Conservation (phyloP, 2,113 vertebrate genomes). For the Clarias macrocephalus region DNA sequence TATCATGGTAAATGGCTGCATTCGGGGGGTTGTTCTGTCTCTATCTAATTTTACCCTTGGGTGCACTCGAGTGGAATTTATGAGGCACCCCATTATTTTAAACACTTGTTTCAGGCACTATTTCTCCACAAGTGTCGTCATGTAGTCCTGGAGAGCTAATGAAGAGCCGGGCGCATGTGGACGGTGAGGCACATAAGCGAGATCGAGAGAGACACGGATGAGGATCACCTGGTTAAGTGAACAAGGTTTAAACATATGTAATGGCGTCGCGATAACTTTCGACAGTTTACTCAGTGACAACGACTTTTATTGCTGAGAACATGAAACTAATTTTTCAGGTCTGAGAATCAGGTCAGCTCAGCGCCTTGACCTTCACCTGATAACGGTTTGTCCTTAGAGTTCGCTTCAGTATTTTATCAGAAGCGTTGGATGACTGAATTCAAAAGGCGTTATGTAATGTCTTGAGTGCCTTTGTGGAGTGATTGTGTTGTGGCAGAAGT, state of each 20-base stretch:
- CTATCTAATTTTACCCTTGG: constrained; percentile 77
- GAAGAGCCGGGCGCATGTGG: constrained; percentile 55
- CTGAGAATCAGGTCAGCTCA: not conserved
- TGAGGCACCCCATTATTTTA: constrained; percentile 71
- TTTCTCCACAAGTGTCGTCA: constrained; percentile 66
- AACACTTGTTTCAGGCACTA: constrained; percentile 73
- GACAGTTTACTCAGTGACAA: not conserved
- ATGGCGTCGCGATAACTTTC: not conserved
- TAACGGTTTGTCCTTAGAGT: not conserved
- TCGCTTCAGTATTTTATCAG: not conserved
- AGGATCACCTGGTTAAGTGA: not conserved
- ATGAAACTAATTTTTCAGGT: not conserved
- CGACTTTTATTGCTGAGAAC: not conserved
- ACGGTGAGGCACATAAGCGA: not conserved
- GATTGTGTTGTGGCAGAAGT: not conserved
- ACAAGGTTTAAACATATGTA: not conserved
- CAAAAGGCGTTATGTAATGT: not conserved
- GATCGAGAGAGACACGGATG: constrained; percentile 13
- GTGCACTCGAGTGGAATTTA: constrained; percentile 69
- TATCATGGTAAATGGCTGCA: constrained; percentile 56
- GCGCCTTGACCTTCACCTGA: not conserved
- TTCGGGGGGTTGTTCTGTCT: constrained; percentile 71
- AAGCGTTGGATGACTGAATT: not conserved
- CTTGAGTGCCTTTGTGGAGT: not conserved
- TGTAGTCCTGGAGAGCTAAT: constrained; percentile 68